These are phyloP conservation scores for Oriolus oriolus DNA, from an alignment of 2,113 vertebrate genomes.

Conservation along the genomic window DNA sequence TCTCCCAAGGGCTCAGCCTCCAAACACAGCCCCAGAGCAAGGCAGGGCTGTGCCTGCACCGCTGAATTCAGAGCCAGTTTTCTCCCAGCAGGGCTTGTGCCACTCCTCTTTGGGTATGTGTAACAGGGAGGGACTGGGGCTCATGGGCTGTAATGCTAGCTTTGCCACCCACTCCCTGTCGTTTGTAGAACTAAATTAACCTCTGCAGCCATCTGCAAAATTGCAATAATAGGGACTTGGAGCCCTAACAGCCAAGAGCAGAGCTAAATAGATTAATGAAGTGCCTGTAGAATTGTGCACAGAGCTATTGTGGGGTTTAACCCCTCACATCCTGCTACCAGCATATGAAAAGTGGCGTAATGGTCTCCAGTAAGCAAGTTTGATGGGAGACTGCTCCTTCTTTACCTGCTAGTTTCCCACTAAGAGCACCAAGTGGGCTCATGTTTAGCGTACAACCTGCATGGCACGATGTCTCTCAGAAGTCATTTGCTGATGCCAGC, in stretches of 20 bases:
- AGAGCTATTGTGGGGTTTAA: not conserved
- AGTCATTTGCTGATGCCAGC: not conserved
- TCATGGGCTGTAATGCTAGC: not conserved
- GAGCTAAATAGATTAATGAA: conserved; percentile 35
- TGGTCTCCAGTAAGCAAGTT: not conserved
- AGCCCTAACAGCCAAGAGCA: not conserved
- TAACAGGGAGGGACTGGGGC: not conserved
- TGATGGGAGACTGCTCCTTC: not conserved
- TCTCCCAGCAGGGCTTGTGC: not conserved
- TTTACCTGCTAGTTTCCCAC: not conserved
- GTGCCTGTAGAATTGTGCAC: not conserved
- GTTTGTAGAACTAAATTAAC: conserved; percentile 44
- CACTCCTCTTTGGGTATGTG: not conserved
- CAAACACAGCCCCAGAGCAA: not conserved
- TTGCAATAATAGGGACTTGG: not conserved
- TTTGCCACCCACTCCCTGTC: conserved; percentile 5
- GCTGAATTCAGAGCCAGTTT: not conserved
- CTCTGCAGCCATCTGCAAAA: conserved; percentile 51
- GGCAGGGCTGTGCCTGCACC: not conserved
- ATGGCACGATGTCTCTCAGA: not conserved
- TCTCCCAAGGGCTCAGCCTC: not conserved
- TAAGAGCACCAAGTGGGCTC: not conserved
- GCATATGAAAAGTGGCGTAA: not conserved
- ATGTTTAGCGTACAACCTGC: not conserved
- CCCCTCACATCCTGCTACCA: not conserved